A percentile compares a stretch with the other conserved stretches of the same genome.
These are phyloP conservation scores for Neosalanx taihuensis DNA, from an alignment of 2,797 vertebrate genomes.

Conservation along the genomic window DNA sequence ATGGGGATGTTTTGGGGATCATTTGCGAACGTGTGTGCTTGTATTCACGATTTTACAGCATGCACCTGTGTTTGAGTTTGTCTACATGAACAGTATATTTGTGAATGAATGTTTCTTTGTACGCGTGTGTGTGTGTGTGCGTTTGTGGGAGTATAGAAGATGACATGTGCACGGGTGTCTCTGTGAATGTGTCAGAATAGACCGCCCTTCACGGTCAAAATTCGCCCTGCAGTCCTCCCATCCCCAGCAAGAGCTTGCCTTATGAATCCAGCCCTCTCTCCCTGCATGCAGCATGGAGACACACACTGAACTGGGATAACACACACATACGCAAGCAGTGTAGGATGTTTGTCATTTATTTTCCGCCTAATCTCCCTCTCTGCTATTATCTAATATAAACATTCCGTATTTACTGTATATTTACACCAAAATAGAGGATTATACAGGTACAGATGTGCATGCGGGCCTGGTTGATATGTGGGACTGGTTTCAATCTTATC, in stretches of 20 bases:
- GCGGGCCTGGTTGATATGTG: no score
- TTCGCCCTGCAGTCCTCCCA: conserved; percentile 30
- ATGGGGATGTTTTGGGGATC: conserved; percentile 14
- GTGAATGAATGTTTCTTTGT: conserved; percentile 1
- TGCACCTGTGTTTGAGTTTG: conserved; percentile 2
- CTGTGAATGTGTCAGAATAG: conserved; percentile 47
- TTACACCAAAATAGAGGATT: no score
- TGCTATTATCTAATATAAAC: no score
- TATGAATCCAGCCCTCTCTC: conserved; percentile 14
- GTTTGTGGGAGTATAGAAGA: conserved; percentile 25
- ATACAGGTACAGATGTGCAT: no score
- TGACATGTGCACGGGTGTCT: conserved; percentile 22
- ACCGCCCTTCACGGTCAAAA: conserved; percentile 44
- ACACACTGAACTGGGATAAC: background rate
- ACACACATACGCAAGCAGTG: background rate
- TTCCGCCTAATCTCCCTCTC: no score
- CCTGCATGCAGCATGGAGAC: background rate
- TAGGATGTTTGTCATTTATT: no score
- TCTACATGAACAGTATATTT: conserved; percentile 19
- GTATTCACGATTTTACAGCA: background rate
- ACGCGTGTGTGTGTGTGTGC: background rate
- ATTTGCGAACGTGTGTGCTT: conserved; percentile 6
- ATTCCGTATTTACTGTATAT: no score
- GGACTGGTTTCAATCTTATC: background rate
- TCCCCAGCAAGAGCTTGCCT: conserved; percentile 17